These are phyloP conservation scores for Coremacera marginata DNA, from an alignment of 2,888 invertebrate species.

Conservation along the genomic window DNA sequence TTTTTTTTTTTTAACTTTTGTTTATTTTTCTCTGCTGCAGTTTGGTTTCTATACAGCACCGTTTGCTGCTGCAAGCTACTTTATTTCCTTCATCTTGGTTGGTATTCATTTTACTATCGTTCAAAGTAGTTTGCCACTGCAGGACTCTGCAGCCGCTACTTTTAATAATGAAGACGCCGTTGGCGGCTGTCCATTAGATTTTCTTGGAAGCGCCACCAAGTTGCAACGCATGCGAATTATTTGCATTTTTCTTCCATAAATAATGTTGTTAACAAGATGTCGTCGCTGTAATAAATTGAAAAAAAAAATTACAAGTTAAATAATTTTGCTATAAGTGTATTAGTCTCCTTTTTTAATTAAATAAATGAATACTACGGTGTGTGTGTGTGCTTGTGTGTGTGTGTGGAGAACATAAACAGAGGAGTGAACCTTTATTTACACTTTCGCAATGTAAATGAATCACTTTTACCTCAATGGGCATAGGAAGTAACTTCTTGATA, in stretches of 20 bases:
- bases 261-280: slow-evolving; percentile 24
- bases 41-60: background rate
- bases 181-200: slow-evolving; percentile 23
- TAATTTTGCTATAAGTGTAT: too few relatives aligned
- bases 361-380: too few relatives aligned
- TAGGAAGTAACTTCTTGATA: too few relatives aligned
- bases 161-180: slow-evolving; percentile 3
- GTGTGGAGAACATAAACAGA: too few relatives aligned
- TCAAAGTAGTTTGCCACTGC: background rate
- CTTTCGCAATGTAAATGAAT: too few relatives aligned
- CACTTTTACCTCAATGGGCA: too few relatives aligned
- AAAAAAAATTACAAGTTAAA: background rate
- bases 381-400: too few relatives aligned
- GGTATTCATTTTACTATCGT: background rate
- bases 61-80: background rate
- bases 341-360: too few relatives aligned
- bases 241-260: slow-evolving; percentile 25
- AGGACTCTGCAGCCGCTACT: too few relatives aligned
- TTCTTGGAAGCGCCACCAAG: slow-evolving; percentile 27
- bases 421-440: too few relatives aligned
- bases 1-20: background rate
- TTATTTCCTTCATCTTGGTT: background rate
- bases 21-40: background rate
- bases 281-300: slow-evolving; percentile 19
- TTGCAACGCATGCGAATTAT: background rate